These are phyloP conservation scores for Oophaga sylvatica DNA, from an alignment of 2,797 vertebrate genomes.

Conservation along the genomic window DNA sequence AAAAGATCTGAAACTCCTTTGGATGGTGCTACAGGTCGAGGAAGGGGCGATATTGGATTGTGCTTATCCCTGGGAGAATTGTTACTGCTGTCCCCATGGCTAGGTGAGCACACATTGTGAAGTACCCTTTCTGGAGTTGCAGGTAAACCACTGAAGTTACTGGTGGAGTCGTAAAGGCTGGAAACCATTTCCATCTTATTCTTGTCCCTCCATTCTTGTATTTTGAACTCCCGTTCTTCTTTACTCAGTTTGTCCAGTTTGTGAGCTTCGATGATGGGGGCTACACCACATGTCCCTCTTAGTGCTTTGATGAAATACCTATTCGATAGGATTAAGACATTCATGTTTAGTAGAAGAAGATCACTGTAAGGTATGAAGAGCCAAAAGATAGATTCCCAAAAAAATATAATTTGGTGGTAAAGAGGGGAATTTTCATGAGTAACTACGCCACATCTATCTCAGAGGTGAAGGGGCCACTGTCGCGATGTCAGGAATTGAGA, in stretches of 20 bases:
- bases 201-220: constrained; percentile 78
- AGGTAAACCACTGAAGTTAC: constrained; percentile 27
- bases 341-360: not conserved
- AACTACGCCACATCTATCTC: no score
- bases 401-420: not conserved
- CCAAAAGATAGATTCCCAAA: not conserved
- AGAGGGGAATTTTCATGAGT: no score
- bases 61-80: constrained; percentile 61
- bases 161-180: constrained; percentile 39
- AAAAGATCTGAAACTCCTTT: constrained; percentile 43
- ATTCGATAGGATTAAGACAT: constrained; percentile 50
- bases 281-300: constrained; percentile 79
- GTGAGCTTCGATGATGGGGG: constrained; percentile 79
- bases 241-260: constrained; percentile 80
- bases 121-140: constrained; percentile 34
- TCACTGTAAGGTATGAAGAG: no score
- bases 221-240: constrained; percentile 72
- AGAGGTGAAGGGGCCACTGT: no score
- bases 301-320: constrained; percentile 85
- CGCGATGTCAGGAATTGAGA: no score
- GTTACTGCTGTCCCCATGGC: constrained; percentile 44
- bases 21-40: not conserved
- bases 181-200: constrained; percentile 36
- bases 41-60: not conserved
- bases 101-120: constrained; percentile 29